A percentile compares a stretch with the other conserved stretches of the same genome.
Conservation (phyloP, 2,797 vertebrate genomes). For the Adrianichthys oophorus region DNA sequence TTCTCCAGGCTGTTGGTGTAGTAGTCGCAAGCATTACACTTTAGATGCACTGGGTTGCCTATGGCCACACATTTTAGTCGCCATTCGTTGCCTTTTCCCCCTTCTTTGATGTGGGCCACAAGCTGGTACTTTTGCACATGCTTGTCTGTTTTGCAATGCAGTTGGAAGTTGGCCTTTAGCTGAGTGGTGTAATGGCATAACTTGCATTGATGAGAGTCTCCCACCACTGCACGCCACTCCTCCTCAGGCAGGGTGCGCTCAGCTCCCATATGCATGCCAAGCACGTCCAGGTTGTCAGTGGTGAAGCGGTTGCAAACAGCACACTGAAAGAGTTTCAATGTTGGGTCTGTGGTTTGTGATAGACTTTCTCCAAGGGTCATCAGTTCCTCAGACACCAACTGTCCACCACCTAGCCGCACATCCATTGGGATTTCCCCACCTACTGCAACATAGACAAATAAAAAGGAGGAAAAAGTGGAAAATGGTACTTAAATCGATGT, state of each 20-base stretch:
- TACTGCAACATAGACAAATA: conserved; percentile 71
- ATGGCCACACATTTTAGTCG: conserved; percentile 98
- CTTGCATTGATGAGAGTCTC: conserved; percentile 98
- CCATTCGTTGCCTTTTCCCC: conserved; percentile 98
- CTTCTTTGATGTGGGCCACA: conserved; percentile 98
- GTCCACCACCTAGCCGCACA: conserved; percentile 91
- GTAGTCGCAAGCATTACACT: conserved; percentile 99
- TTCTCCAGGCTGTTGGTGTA: conserved; percentile 99
- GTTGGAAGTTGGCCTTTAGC: conserved; percentile 99
- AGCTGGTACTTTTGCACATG: conserved; percentile 98
- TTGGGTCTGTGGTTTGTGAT: conserved; percentile 95
- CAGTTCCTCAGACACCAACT: conserved; percentile 97
- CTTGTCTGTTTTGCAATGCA: conserved; percentile 99
- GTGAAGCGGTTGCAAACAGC: conserved; percentile 99
- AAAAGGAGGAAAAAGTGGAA: conserved; percentile 4
- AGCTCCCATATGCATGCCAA: conserved; percentile 95
- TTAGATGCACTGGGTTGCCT: conserved; percentile 96
- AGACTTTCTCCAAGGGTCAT: conserved; percentile 98
- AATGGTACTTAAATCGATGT: conserved; percentile 17
- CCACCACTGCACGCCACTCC: conserved; percentile 95
- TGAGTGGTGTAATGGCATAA: conserved; percentile 98
- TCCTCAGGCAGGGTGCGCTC: conserved; percentile 95
- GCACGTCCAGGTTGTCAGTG: conserved; percentile 96
- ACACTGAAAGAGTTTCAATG: conserved; percentile 98
- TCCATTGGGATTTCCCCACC: conserved; percentile 96